Conservation (phyloP, 1,140 invertebrate genomes). For the Drosophila tani region DNA sequence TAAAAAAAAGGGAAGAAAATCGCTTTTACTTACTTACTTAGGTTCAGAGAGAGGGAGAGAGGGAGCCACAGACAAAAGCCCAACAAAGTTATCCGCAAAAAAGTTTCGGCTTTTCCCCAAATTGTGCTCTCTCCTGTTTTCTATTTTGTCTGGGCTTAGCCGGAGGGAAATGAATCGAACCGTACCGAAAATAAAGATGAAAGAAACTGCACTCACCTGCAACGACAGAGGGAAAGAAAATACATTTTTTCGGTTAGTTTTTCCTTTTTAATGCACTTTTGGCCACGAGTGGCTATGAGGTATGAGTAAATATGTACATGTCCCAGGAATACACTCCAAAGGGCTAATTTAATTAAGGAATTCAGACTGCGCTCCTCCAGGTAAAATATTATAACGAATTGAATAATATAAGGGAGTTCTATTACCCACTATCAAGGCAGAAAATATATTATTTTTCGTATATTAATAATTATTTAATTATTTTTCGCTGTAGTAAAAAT, state of each 20-base stretch:
- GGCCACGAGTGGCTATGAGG: neutral
- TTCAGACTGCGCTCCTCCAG: neutral
- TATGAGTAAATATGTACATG: slow-evolving; percentile 20
- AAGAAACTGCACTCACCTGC: slow-evolving; percentile 69
- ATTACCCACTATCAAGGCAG: neutral
- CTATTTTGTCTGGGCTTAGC: slow-evolving; percentile 22
- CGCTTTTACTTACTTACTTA: slow-evolving; percentile 49
- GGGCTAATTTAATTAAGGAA: slow-evolving; percentile 34
- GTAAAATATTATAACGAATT: no score
- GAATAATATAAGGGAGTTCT: neutral
- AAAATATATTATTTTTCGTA: neutral
- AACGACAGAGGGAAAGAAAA: slow-evolving; percentile 42
- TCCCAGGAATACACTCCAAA: neutral
- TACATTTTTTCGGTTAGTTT: slow-evolving; percentile 33
- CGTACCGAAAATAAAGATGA: slow-evolving; percentile 42
- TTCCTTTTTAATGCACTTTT: slow-evolving; percentile 36
- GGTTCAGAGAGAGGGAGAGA: neutral
- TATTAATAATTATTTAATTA: no score
- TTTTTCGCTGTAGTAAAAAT: no score
- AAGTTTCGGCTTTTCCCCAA: slow-evolving; percentile 32
- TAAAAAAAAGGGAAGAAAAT: slow-evolving; percentile 27
- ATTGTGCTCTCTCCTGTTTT: slow-evolving; percentile 6
- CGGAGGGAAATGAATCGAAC: slow-evolving; percentile 44
- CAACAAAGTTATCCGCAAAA: slow-evolving; percentile 26
- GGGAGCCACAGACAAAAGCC: slow-evolving; percentile 8